phyloP scores from a whole-genome alignment of 2,888 invertebrate genomes.

The Rhamphomyia laevipes region DNA sequence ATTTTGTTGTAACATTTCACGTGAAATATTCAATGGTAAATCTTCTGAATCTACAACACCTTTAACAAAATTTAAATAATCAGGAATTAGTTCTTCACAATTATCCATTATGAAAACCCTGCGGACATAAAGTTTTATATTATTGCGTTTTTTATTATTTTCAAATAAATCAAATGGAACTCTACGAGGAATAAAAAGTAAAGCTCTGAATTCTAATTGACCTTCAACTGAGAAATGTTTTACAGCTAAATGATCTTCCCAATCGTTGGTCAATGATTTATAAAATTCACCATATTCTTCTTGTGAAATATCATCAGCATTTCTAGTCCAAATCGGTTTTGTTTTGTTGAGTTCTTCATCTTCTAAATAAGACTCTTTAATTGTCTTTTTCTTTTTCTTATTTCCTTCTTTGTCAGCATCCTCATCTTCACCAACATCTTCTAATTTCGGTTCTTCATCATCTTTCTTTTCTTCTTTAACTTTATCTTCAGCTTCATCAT shows the following conservation, averaged over 20 bases:
- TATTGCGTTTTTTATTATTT: conserved; percentile 96
- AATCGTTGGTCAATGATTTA: conserved; percentile 94
- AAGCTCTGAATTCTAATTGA: conserved; percentile 86
- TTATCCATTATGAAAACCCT: conserved; percentile 99
- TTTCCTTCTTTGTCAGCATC: conserved; percentile 52
- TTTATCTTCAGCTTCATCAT: conserved; percentile 75
- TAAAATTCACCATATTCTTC: conserved; percentile 98
- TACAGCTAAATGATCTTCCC: conserved; percentile 95
- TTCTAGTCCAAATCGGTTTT: conserved; percentile 95
- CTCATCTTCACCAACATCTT: conserved; percentile 46
- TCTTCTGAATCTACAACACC: conserved; percentile 99
- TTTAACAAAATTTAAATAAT: conserved; percentile 90
- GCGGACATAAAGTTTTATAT: conserved; percentile 95
- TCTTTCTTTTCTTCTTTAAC: conserved; percentile 38
- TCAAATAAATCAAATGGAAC: conserved; percentile 98
- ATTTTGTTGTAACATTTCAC: conserved; percentile 99
- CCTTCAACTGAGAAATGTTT: conserved; percentile 93
- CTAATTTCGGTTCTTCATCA: conserved; percentile 43
- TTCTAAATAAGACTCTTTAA: conserved; percentile 95
- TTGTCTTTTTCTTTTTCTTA: conserved; percentile 89
- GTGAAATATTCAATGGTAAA: conserved; percentile 94
- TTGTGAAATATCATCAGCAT: conserved; percentile 90
- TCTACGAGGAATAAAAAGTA: conserved; percentile 82
- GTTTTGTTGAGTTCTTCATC: conserved; percentile 98
- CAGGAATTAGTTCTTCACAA: conserved; percentile 98